Evolutionary conservation across 2,888 invertebrate species (phyloP), one percentile per base, ranked within the genome.

Genomic region (Endotricha flammealis): DNA sequence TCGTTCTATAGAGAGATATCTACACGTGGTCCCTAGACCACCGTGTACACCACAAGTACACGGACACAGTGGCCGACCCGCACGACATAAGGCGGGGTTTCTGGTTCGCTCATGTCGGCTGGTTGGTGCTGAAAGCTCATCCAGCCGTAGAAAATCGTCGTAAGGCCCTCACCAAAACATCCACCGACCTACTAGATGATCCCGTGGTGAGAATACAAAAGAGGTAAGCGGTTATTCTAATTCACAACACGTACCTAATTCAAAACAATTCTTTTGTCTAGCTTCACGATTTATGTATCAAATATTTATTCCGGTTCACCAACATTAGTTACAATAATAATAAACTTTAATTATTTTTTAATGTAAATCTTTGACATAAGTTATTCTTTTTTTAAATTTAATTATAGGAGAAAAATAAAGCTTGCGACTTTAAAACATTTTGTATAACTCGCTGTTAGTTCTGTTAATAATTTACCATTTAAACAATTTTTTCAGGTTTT

Each of bases 51-150:
- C 96, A 96, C 77, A 95, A 95, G 65, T 96, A 93, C 75, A 90
- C 93, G 17, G 96, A 96, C 76, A 94, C 95, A 0, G 93, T 93
- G 41, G 93, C 95, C 0, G 96, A 96, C 70, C 94, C 94, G 0
- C 94, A 94, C 64, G 93, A 96, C 73, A 92, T 93, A 1, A 90
- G 92, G 31, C 87, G 95, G 24, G 97, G 97, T 7, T 95, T 95
- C 75, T 93, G 94, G 85, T 97, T 97, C 69, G 91, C 97, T 0
- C 97, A 97, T 68, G 93, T 97, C 5, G 97, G 97, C 4, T 97
- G 97, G 97, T 81, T 97, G 27, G 90, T 97, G 33, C 86, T 92
- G 0, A 93, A 94, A 0, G 95, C 96, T 0, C 97, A 94, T 67
- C 94, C 94, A 0, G 89, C 91, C 2, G 94, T 94, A 0, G 90